Evolutionary conservation across 2,797 vertebrate genomes (phyloP), one percentile per base, ranked within the genome.

Genomic region (Anguilla marmorata): DNA sequence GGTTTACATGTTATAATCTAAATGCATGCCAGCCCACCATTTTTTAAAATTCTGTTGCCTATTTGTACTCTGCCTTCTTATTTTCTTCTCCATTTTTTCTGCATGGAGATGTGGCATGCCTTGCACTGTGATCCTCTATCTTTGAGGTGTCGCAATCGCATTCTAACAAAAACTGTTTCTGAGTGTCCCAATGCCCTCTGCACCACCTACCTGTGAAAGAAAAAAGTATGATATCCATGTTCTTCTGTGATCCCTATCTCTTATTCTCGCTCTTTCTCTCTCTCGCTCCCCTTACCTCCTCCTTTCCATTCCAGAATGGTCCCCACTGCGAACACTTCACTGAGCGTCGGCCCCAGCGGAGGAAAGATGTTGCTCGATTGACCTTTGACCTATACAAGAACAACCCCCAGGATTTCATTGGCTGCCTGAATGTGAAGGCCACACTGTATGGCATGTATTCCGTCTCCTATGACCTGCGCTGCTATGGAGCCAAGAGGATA

Each of bases 311-410:
- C 88, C 88, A 96, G 97, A 93, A 33, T 0, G 89, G 90, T 0
- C 92, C 91, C 30, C 91, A 93, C 92, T 95, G 91, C 87, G 88
- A 92, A 72, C 87, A 92, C 16, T 87, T 94, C 88, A 91, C 91
- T 27, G 92, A 91, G 1, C 90, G 87, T 86, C 90, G 74, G 48
- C 91, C 92, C 7, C 89, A 90, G 41, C 94, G 91, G 84, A 96
- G 97, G 93, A 98, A 96, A 0, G 97, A 99, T 4, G 96, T 99
- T 9, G 98, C 97, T 66, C 96, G 95, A 0, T 33, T 99, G 90
- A 98, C 97, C 0, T 97, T 99, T 0, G 97, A 98, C 93, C 95
- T 99, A 37, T 99, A 99, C 92, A 99, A 99, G 94, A 96, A 95
- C 92, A 96, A 96, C 91, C 98, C 98, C 0, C 95, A 92, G 86